These are phyloP conservation scores for Polypedilum vanderplanki DNA, from an alignment of 1,140 invertebrate species.

Conservation along the genomic window DNA sequence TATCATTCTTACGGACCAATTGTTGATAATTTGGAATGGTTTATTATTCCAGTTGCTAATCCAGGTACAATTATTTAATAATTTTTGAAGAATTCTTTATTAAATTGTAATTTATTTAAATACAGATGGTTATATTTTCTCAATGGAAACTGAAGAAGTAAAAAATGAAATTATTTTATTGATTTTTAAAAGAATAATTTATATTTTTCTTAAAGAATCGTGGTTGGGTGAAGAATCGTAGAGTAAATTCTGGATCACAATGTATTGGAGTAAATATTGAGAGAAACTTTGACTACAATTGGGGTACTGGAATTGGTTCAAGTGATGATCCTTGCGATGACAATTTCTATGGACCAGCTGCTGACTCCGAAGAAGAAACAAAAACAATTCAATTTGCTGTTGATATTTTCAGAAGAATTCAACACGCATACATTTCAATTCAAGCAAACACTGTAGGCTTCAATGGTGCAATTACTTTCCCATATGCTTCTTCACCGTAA, in stretches of 20 bases:
- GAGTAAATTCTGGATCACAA: neutral
- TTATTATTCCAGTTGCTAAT: constrained; percentile 61
- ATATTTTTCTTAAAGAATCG: neutral
- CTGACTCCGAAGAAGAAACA: constrained; percentile 12
- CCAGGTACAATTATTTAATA: no score
- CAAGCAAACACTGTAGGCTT: neutral
- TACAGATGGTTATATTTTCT: constrained; percentile 75
- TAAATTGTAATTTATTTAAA: no score
- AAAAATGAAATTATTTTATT: neutral
- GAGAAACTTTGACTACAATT: neutral
- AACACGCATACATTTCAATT: neutral
- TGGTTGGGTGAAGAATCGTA: neutral
- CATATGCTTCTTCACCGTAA: neutral
- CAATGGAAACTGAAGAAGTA: constrained; percentile 47
- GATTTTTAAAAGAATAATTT: neutral
- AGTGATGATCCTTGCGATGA: neutral
- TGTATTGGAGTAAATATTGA: constrained; percentile 10
- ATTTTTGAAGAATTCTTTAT: no score
- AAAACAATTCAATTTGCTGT: constrained; percentile 9
- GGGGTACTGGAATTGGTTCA: neutral
- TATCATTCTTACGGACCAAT: neutral
- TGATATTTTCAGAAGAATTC: neutral
- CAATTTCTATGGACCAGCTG: neutral
- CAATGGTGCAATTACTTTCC: neutral
- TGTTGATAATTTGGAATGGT: constrained; percentile 57